phyloP scores from a whole-genome alignment of 2,113 vertebrate species.

The Australoheros scitulus region DNA sequence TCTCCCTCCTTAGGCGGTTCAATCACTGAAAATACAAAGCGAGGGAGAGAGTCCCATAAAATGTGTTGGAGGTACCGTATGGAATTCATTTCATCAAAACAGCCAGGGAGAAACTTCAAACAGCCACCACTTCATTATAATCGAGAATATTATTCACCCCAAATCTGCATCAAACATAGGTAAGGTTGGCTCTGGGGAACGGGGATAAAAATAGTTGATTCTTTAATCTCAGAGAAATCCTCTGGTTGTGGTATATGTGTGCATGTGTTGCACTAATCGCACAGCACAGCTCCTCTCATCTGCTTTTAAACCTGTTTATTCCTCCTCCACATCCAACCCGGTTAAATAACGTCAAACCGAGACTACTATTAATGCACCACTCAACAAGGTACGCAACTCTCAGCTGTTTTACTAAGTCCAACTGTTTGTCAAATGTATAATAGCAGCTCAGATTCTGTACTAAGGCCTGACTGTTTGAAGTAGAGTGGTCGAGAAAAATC shows the following conservation, averaged over 20 bases:
- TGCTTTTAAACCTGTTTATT: slow-evolving; percentile 51
- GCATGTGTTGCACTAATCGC: slow-evolving; percentile 45
- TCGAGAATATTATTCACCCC: slow-evolving; percentile 41
- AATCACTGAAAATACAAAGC: slow-evolving; percentile 53
- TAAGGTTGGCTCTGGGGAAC: slow-evolving; percentile 53
- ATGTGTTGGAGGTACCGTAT: slow-evolving; percentile 32
- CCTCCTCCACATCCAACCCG: slow-evolving; percentile 19
- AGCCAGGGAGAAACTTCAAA: slow-evolving; percentile 68
- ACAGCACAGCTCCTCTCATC: slow-evolving; percentile 41
- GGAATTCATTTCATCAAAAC: slow-evolving; percentile 55
- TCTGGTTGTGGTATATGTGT: slow-evolving; percentile 28
- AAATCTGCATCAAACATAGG: slow-evolving; percentile 59
- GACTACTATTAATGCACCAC: slow-evolving; percentile 5
- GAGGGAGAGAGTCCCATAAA: slow-evolving; percentile 36
- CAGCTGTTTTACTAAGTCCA: slow-evolving; percentile 24
- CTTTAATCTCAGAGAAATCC: slow-evolving; percentile 64
- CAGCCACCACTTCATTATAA: slow-evolving; percentile 60
- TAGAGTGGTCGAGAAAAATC: background rate
- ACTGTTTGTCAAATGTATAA: slow-evolving; percentile 3
- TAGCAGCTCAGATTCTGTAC: background rate
- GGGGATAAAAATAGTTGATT: slow-evolving; percentile 61
- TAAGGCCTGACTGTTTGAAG: background rate
- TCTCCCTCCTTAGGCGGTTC: slow-evolving; percentile 39
- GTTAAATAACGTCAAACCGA: slow-evolving; percentile 24
- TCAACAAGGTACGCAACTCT: slow-evolving; percentile 1